Percentiles rank a stretch among this genome's conserved stretches.
Conservation (phyloP, 1,140 invertebrate species). For the Teleopsis dalmanni region DNA sequence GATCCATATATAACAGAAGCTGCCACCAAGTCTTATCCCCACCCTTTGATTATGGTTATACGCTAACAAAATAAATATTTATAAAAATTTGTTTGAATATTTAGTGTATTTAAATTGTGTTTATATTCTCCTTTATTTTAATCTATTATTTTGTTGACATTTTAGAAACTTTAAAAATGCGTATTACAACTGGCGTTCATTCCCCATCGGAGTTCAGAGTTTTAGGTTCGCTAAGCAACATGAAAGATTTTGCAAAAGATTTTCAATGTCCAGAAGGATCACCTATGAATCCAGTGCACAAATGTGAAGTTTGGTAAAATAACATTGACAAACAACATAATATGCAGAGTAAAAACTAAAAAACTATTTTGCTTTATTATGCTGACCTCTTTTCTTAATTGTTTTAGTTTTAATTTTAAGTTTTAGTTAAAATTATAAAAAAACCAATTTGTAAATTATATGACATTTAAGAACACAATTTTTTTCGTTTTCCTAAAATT, state of each 20-base stretch:
- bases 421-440: too few species aligned
- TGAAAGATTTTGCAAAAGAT: slow-evolving; percentile 76
- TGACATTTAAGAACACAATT: too few species aligned
- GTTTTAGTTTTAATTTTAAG: too few species aligned
- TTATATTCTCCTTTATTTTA: not conserved
- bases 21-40: too few species aligned
- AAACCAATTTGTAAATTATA: too few species aligned
- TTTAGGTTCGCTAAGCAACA: slow-evolving; percentile 81
- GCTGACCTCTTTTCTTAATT: too few species aligned
- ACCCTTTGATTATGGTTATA: too few species aligned
- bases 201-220: slow-evolving; percentile 77
- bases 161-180: slow-evolving; percentile 63
- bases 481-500: too few species aligned
- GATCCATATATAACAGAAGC: too few species aligned
- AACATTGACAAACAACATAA: not conserved
- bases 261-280: slow-evolving; percentile 77
- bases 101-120: not conserved
- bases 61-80: too few species aligned
- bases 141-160: not conserved
- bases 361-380: too few species aligned
- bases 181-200: slow-evolving; percentile 68
- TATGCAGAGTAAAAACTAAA: too few species aligned
- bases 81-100: not conserved
- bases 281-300: slow-evolving; percentile 80
- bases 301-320: slow-evolving; percentile 74